Evolutionary conservation across 2,888 invertebrate species (phyloP).

Genomic region (Timema podura): DNA sequence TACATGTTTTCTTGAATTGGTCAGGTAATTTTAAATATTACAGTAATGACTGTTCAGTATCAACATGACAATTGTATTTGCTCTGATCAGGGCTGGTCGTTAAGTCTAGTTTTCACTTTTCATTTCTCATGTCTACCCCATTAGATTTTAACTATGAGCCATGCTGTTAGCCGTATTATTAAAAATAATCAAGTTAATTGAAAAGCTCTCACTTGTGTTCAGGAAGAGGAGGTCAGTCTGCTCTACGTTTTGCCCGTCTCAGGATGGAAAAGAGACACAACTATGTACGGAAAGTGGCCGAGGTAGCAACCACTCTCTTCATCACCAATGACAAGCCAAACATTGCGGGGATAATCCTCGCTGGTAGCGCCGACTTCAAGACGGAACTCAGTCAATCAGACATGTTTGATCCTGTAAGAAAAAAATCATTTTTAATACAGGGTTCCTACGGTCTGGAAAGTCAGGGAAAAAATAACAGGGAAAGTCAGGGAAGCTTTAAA

Average conservation of each 20-base stretch:
- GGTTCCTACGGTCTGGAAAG: too few relatives aligned
- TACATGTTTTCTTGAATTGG: background rate
- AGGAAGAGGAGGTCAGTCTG: conserved; percentile 98
- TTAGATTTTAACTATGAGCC: too few relatives aligned
- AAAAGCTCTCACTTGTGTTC: too few relatives aligned
- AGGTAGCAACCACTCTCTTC: conserved; percentile 94
- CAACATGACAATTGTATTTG: too few relatives aligned
- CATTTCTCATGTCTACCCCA: too few relatives aligned
- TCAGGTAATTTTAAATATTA: background rate
- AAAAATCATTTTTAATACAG: background rate
- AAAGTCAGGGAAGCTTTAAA: too few relatives aligned
- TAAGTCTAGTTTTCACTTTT: too few relatives aligned
- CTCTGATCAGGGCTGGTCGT: too few relatives aligned
- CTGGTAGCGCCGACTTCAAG: conserved; percentile 99
- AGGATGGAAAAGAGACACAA: conserved; percentile 99
- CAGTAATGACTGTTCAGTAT: too few relatives aligned
- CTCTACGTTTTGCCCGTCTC: conserved; percentile 97
- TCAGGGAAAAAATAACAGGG: too few relatives aligned
- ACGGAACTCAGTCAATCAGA: conserved; percentile 99
- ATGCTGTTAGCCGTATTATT: too few relatives aligned
- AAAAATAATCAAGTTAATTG: too few relatives aligned
- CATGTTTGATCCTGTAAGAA: conserved; percentile 97
- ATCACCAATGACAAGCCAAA: conserved; percentile 97
- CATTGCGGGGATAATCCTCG: conserved; percentile 94
- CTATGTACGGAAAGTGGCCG: conserved; percentile 97